Conservation (phyloP, 2,888 invertebrate genomes). For the Eupithecia inturbata region DNA sequence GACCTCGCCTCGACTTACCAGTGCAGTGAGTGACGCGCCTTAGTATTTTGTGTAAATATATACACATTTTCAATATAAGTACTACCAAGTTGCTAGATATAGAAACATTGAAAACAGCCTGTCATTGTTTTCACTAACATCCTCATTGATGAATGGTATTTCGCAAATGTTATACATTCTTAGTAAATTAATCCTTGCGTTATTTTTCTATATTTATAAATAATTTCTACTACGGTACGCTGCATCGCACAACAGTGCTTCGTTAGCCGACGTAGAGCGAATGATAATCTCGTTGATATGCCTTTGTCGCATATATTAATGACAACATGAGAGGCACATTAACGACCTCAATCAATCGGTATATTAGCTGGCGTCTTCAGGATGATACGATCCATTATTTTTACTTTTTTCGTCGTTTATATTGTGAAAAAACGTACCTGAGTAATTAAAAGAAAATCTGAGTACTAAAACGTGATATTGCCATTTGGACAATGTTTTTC, state of each 20-base stretch:
- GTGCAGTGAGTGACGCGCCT: too few relatives aligned
- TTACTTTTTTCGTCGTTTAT: background rate
- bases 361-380: slow-evolving; percentile 9
- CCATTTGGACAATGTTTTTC: background rate
- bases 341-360: slow-evolving; percentile 2
- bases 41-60: too few relatives aligned
- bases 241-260: background rate
- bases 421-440: background rate
- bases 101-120: too few relatives aligned
- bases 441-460: too few relatives aligned
- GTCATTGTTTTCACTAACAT: background rate
- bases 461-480: background rate
- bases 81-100: too few relatives aligned
- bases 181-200: background rate
- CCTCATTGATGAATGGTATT: background rate
- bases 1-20: too few relatives aligned
- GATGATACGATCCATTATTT: background rate
- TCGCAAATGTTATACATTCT: background rate
- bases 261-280: background rate
- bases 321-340: slow-evolving; percentile 2
- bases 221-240: background rate
- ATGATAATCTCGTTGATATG: background rate
- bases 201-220: background rate
- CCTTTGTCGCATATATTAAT: slow-evolving; percentile 2
- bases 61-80: too few relatives aligned